Conservation (phyloP, 2,113 vertebrate species). For the Vanacampus margaritifer region DNA sequence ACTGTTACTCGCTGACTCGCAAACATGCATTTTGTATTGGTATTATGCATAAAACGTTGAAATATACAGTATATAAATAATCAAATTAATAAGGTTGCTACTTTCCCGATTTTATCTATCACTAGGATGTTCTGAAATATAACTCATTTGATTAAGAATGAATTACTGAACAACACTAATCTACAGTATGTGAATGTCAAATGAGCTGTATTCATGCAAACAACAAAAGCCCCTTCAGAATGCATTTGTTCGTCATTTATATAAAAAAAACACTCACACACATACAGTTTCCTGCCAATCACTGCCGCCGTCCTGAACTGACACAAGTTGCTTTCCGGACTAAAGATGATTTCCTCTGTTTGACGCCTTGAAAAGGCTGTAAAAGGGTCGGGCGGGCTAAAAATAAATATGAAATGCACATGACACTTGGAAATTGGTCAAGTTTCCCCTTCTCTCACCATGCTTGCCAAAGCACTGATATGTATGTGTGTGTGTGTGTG, state of each 20-base stretch:
- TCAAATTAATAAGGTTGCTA: neutral
- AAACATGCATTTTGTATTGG: neutral
- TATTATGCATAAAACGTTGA: neutral
- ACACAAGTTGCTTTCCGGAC: conserved; percentile 72
- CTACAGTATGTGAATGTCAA: neutral
- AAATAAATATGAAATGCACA: conserved; percentile 7
- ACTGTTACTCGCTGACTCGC: neutral
- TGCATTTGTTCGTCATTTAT: neutral
- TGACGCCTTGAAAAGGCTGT: conserved; percentile 62
- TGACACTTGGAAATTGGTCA: conserved; percentile 44
- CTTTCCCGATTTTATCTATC: neutral
- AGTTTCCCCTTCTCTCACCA: conserved; percentile 27
- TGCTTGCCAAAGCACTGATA: conserved; percentile 5
- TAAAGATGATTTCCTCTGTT: conserved; percentile 72
- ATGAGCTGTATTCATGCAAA: neutral
- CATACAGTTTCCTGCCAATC: conserved; percentile 59
- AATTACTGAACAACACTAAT: neutral
- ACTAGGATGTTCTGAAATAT: neutral
- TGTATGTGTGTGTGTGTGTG: too few relatives aligned
- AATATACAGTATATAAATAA: neutral
- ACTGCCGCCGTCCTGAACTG: conserved; percentile 44
- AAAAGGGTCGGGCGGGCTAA: conserved; percentile 40
- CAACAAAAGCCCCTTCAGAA: neutral
- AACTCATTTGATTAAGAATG: neutral
- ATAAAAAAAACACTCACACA: conserved; percentile 15